A percentile compares a stretch with the other conserved stretches of the same genome.
Conservation (phyloP, 2,113 vertebrate species). For the Zapornia atra region DNA sequence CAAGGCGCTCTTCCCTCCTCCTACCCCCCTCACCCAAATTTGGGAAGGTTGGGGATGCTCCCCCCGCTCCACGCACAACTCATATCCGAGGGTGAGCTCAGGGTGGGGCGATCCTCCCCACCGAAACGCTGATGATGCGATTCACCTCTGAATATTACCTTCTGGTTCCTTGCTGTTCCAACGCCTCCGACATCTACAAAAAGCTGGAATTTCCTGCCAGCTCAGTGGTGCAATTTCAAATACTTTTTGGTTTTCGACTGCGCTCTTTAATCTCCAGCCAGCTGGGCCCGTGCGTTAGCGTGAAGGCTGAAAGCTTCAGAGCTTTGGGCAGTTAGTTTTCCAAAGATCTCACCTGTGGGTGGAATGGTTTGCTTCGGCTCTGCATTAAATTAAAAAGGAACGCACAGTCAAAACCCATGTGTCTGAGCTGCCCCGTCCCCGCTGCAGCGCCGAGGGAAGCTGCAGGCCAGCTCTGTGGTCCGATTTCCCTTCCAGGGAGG, state of each 20-base stretch:
- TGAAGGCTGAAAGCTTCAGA: constrained; percentile 63
- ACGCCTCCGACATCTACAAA: constrained; percentile 61
- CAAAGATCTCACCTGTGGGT: constrained; percentile 66
- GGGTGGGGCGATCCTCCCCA: not conserved
- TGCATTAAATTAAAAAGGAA: constrained; percentile 13
- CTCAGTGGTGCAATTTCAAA: constrained; percentile 62
- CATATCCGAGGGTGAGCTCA: fast-evolving
- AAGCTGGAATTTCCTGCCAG: constrained; percentile 76
- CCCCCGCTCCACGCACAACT: not conserved
- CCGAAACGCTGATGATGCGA: constrained; percentile 18
- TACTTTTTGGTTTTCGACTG: constrained; percentile 62
- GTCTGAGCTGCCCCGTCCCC: not conserved
- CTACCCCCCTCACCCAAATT: not conserved
- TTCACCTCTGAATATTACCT: constrained; percentile 21
- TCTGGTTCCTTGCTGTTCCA: constrained; percentile 20
- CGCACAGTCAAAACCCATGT: not conserved
- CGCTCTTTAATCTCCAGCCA: constrained; percentile 69
- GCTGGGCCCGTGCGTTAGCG: constrained; percentile 62
- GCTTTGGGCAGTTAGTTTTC: constrained; percentile 61
- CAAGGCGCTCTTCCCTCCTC: not conserved
- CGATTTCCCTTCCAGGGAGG: not conserved
- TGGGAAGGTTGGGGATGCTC: not conserved
- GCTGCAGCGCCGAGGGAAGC: fast-evolving
- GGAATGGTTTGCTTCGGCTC: constrained; percentile 42
- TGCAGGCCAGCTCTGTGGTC: not conserved